Percentiles rank a stretch among this genome's conserved stretches.
Conservation (phyloP, 2,113 vertebrate species). For the Actenoides hombroni region DNA sequence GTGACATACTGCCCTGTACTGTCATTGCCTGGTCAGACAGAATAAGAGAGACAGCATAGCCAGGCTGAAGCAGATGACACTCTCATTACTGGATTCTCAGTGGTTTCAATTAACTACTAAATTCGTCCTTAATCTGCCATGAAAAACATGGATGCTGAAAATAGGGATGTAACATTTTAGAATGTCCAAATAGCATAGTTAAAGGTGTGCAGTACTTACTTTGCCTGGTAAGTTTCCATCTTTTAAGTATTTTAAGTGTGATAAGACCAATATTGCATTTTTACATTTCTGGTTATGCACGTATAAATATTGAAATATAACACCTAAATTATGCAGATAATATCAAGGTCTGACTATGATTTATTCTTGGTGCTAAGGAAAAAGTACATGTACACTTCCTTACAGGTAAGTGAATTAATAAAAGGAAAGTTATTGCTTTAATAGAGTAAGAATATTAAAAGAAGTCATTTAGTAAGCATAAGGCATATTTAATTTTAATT, state of each 20-base stretch:
- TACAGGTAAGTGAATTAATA: neutral
- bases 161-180: neutral
- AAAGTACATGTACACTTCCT: neutral
- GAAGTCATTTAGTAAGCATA: neutral
- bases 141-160: neutral
- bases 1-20: fast-evolving
- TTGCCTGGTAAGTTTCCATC: neutral
- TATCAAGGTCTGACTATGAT: neutral
- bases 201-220: neutral
- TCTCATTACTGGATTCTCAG: neutral
- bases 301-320: neutral
- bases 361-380: neutral
- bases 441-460: neutral
- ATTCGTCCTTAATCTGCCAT: neutral
- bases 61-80: neutral
- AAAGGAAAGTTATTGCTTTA: neutral
- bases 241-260: neutral
- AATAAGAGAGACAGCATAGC: too few species aligned
- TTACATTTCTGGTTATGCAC: neutral
- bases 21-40: neutral
- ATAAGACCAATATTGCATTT: neutral
- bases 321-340: neutral
- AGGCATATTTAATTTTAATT: neutral
- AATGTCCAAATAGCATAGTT: fast-evolving
- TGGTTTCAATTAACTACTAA: neutral